Evolutionary conservation across 2,888 invertebrate genomes (phyloP).

Genomic region (Priocnemis perturbator): DNA sequence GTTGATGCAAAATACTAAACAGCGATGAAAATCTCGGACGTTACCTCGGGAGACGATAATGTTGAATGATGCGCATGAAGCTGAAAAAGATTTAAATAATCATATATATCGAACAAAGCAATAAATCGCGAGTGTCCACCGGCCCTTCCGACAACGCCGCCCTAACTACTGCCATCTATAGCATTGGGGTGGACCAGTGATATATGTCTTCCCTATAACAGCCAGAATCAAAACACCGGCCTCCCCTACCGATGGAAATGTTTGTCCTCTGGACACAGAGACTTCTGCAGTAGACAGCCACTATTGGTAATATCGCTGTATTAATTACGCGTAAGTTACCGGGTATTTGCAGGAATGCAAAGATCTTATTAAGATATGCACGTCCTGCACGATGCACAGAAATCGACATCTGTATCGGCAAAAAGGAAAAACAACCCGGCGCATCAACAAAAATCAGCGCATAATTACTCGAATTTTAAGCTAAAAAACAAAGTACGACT

Average conservation of each 20-base stretch:
- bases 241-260: conserved; percentile 52
- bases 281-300: conserved; percentile 48
- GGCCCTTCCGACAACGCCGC: conserved; percentile 54
- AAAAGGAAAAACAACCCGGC: no score
- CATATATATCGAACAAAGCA: conserved; percentile 62
- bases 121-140: conserved; percentile 68
- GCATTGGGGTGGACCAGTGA: conserved; percentile 66
- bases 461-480: no score
- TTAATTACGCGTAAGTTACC: conserved; percentile 53
- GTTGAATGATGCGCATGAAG: conserved; percentile 27
- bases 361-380: conserved; percentile 18
- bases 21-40: not conserved
- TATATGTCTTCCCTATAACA: conserved; percentile 73
- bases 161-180: conserved; percentile 66
- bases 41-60: conserved; percentile 11
- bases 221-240: conserved; percentile 71
- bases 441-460: no score
- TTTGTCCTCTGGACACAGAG: conserved; percentile 54
- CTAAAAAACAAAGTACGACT: no score
- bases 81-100: conserved; percentile 65
- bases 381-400: no score
- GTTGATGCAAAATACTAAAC: not conserved
- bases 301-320: conserved; percentile 49
- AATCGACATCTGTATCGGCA: no score
- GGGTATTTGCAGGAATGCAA: conserved; percentile 8